Evolutionary conservation across 2,797 vertebrate genomes (phyloP).

Genomic region (Notolabrus celidotus): DNA sequence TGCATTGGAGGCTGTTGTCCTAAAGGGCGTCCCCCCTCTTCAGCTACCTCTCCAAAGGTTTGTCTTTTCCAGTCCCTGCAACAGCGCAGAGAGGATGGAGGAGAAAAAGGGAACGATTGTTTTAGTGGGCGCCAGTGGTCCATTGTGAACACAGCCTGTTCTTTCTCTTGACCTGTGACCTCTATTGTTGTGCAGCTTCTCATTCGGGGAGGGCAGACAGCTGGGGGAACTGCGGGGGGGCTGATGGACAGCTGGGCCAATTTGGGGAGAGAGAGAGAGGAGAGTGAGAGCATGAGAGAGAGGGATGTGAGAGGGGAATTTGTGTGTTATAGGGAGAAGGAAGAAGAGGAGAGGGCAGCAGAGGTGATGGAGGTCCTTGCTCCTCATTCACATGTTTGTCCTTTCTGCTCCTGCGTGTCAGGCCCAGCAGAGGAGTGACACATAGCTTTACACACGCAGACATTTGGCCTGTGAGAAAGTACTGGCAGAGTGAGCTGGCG

Average conservation of each 20-base stretch:
- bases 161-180: slow-evolving; percentile 90
- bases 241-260: slow-evolving; percentile 81
- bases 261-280: slow-evolving; percentile 56
- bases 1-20: slow-evolving; percentile 73
- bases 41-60: slow-evolving; percentile 79
- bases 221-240: slow-evolving; percentile 84
- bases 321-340: slow-evolving; percentile 40
- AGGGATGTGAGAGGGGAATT: slow-evolving; percentile 52
- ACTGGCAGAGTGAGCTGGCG: slow-evolving; percentile 53
- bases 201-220: slow-evolving; percentile 85
- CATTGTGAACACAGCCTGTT: slow-evolving; percentile 89
- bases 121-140: slow-evolving; percentile 85
- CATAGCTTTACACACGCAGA: slow-evolving; percentile 78
- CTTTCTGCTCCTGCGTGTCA: slow-evolving; percentile 64
- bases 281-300: slow-evolving; percentile 58
- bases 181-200: slow-evolving; percentile 84
- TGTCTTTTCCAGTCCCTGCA: slow-evolving; percentile 87
- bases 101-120: slow-evolving; percentile 85
- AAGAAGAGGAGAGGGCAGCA: slow-evolving; percentile 64
- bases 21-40: slow-evolving; percentile 68
- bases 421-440: slow-evolving; percentile 69
- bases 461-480: slow-evolving; percentile 73
- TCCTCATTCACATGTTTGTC: slow-evolving; percentile 72
- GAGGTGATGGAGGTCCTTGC: slow-evolving; percentile 75
- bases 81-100: slow-evolving; percentile 65